A percentile compares a stretch with the other conserved stretches of the same genome.
Evolutionary conservation across 1,140 invertebrate genomes (phyloP).

Genomic region (Drosophila leontia): DNA sequence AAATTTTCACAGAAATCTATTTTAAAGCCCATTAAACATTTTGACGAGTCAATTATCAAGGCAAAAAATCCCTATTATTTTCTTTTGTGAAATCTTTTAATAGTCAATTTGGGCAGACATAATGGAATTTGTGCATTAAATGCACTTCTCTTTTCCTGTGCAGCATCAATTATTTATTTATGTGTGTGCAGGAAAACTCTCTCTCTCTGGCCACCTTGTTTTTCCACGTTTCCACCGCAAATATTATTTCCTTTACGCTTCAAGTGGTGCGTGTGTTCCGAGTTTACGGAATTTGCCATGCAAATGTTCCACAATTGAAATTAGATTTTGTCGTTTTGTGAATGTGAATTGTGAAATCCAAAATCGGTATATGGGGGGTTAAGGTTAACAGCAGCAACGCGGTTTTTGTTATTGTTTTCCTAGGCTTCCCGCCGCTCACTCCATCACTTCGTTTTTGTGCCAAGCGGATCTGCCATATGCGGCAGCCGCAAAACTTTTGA

Average conservation of each 20-base stretch:
- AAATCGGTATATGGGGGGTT: slow-evolving; percentile 69
- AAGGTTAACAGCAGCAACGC: slow-evolving; percentile 63
- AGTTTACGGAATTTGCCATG: slow-evolving; percentile 62
- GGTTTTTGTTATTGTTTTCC: slow-evolving; percentile 72
- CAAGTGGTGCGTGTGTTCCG: slow-evolving; percentile 49
- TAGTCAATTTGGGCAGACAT: slow-evolving; percentile 12
- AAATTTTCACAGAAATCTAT: neutral
- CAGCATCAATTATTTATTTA: slow-evolving; percentile 19
- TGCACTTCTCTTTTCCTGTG: slow-evolving; percentile 6
- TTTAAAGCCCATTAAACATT: slow-evolving; percentile 1
- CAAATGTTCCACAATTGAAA: slow-evolving; percentile 74
- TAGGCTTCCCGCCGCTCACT: slow-evolving; percentile 22
- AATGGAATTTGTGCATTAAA: slow-evolving; percentile 17
- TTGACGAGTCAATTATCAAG: slow-evolving; percentile 13
- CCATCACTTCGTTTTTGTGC: slow-evolving; percentile 20
- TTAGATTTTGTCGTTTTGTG: slow-evolving; percentile 57
- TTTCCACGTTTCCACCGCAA: slow-evolving; percentile 44
- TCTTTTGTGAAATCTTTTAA: slow-evolving; percentile 5
- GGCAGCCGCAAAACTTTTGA: slow-evolving; percentile 79
- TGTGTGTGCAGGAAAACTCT: slow-evolving; percentile 2
- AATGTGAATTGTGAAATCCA: slow-evolving; percentile 34
- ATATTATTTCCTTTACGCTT: slow-evolving; percentile 69
- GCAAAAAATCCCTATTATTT: slow-evolving; percentile 10
- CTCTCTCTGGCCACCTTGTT: slow-evolving; percentile 28
- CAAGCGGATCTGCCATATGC: slow-evolving; percentile 65